Percentiles rank a stretch among this genome's conserved stretches.
Conservation (phyloP, 2,888 invertebrate genomes). For the Morpho achilles region DNA sequence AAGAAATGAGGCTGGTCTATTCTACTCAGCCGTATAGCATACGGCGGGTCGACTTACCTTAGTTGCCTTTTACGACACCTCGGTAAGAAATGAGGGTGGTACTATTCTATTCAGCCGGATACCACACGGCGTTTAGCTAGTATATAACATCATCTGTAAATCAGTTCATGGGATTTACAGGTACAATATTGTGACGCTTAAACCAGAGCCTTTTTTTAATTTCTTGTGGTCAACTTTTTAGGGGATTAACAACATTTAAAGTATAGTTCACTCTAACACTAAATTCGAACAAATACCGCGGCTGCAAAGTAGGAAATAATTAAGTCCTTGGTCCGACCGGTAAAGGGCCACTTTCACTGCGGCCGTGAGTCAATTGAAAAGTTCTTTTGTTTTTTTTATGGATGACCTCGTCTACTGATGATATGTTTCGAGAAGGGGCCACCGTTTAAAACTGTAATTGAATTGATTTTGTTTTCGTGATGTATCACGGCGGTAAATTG, state of each 20-base stretch:
- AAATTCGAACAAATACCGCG: too few relatives aligned
- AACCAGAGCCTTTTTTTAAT: background rate
- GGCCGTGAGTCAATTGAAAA: conserved; percentile 19
- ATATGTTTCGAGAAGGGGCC: conserved; percentile 2
- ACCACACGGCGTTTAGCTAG: too few relatives aligned
- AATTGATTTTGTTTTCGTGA: background rate
- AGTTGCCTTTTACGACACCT: too few relatives aligned
- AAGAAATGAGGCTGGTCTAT: too few relatives aligned
- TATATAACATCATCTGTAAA: too few relatives aligned
- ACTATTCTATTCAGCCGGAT: too few relatives aligned
- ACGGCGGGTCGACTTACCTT: too few relatives aligned
- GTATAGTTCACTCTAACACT: background rate
- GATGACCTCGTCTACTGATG: conserved; percentile 14
- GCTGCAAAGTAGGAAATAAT: background rate
- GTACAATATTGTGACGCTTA: too few relatives aligned
- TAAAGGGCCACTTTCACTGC: conserved; percentile 19
- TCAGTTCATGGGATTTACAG: too few relatives aligned
- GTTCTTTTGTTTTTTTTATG: conserved; percentile 21
- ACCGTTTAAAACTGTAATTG: conserved; percentile 7
- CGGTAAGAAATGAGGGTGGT: too few relatives aligned
- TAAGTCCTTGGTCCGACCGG: conserved; percentile 4
- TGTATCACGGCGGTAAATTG: background rate
- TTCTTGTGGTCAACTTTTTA: background rate
- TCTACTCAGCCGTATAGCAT: too few relatives aligned
- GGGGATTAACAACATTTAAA: background rate